Evolutionary conservation across 1,140 invertebrate genomes (phyloP).

Genomic region (Meteorus sp.): DNA sequence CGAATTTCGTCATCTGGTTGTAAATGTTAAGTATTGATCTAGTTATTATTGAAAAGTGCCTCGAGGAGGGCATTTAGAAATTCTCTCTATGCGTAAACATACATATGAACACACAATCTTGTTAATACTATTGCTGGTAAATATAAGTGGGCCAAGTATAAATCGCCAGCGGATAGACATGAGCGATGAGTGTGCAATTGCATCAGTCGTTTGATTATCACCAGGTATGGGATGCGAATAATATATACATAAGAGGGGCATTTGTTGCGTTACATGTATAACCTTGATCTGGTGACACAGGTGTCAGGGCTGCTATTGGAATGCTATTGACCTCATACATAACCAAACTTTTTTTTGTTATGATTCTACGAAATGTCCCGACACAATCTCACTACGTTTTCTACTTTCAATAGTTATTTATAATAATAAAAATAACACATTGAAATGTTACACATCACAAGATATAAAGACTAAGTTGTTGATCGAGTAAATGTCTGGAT

Average conservation of each 20-base stretch:
- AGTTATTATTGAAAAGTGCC: conserved; percentile 32
- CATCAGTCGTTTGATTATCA: conserved; percentile 35
- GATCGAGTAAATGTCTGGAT: too few relatives aligned
- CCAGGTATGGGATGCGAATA: conserved; percentile 23
- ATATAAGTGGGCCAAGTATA: conserved; percentile 56
- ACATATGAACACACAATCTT: too few relatives aligned
- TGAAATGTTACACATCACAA: too few relatives aligned
- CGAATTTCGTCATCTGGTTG: neutral
- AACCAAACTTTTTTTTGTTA: conserved; percentile 5
- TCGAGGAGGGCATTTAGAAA: conserved; percentile 35
- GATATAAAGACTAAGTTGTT: too few relatives aligned
- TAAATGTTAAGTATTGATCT: conserved; percentile 34
- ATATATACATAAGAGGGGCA: conserved; percentile 6
- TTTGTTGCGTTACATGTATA: conserved; percentile 18
- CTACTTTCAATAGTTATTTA: neutral
- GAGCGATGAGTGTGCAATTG: conserved; percentile 48
- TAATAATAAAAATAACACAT: too few relatives aligned
- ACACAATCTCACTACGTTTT: neutral
- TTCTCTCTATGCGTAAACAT: conserved; percentile 31
- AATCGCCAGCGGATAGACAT: conserved; percentile 40
- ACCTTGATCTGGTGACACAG: conserved; percentile 26
- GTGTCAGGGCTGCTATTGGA: conserved; percentile 16
- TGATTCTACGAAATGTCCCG: too few relatives aligned
- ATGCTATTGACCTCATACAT: conserved; percentile 19
- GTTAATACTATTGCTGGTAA: too few relatives aligned